Evolutionary conservation across 1,140 invertebrate genomes (phyloP), one percentile per base, ranked within the genome.

Genomic region (Drosophila ogumai): DNA sequence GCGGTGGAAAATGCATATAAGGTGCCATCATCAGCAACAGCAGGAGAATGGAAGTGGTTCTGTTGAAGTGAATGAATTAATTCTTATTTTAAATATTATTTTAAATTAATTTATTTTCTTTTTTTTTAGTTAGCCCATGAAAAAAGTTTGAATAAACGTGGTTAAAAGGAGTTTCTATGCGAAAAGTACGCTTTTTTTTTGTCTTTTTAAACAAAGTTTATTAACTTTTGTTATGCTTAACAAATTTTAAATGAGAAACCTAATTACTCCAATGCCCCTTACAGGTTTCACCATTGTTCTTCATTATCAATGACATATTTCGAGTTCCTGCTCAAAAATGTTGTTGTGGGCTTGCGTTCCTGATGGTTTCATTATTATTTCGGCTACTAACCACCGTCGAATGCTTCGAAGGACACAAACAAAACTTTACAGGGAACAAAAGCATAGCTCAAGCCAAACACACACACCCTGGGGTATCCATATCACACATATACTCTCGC

Each of bases 371-470:
- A 19, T 59, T 59, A 17, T 36, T 43, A 75, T 75, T 65, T 75
- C 12, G 43, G 59, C 38, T 7, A 10, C 31, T 8, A 44, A n/a
- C 22, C 57, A 32, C 59, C 44, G 41, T 60, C 38, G 47, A 76
- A 58, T 38, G 58, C 36, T 54, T 56, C 31, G 43, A 55, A 40
- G 32, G 50, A 67, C 22, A 73, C 44, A 60, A 36, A 79, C 66
- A 85, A 74, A 80, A 65, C 66, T 40, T 43, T 10, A 5, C 17
- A 44, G 49, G 0, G 4, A 82, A 87, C 75, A 88, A 82, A 87
- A 57, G 58, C 47, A 38, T 46, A 56, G 47, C 52, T 54, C 19
- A 54, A 36, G 49, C 36, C 17, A 66, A 40, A 49, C 50, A 65
- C 32, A 47, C 49, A 66, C 15, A 31, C 32, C 25, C 46, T 32